Evolutionary conservation across 35 echinoderm and acorn worm genomes (phyloP).

Genomic region (Hemicentrotus pulcherrimus): DNA sequence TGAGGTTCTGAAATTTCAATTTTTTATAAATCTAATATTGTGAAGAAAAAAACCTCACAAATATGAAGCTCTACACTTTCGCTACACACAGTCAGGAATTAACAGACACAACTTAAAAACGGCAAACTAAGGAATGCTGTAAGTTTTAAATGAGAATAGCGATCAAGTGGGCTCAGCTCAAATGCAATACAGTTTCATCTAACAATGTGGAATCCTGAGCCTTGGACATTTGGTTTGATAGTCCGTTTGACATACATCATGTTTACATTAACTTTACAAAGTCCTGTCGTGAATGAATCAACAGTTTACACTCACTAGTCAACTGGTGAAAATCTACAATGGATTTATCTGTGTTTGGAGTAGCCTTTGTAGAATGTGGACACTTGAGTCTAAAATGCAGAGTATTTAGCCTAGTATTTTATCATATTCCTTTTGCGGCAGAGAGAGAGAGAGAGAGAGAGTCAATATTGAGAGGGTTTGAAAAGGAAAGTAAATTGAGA

Average conservation of each 20-base stretch:
- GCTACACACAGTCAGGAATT: not conserved
- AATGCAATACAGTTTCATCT: not conserved
- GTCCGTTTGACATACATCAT: not conserved
- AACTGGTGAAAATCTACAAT: not conserved
- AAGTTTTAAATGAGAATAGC: not conserved
- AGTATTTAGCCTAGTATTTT: not conserved
- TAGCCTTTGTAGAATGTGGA: not conserved
- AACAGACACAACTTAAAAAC: not conserved
- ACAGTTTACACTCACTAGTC: not conserved
- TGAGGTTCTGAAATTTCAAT: no score
- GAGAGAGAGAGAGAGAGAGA: not conserved
- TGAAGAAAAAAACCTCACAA: not conserved
- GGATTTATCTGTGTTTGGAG: not conserved
- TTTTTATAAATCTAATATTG: not conserved
- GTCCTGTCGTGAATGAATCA: not conserved
- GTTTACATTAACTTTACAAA: slow-evolving; percentile 10
- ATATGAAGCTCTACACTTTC: not conserved
- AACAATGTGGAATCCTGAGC: not conserved
- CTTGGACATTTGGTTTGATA: not conserved
- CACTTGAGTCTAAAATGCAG: slow-evolving; percentile 8
- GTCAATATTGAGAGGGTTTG: not conserved
- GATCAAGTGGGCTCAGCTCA: not conserved
- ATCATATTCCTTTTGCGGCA: not conserved
- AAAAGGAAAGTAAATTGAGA: not conserved
- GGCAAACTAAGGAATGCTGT: not conserved